These are phyloP conservation scores for Amphiura filiformis DNA, from an alignment of 35 echinoderm and acorn worm species.

Conservation along the genomic window DNA sequence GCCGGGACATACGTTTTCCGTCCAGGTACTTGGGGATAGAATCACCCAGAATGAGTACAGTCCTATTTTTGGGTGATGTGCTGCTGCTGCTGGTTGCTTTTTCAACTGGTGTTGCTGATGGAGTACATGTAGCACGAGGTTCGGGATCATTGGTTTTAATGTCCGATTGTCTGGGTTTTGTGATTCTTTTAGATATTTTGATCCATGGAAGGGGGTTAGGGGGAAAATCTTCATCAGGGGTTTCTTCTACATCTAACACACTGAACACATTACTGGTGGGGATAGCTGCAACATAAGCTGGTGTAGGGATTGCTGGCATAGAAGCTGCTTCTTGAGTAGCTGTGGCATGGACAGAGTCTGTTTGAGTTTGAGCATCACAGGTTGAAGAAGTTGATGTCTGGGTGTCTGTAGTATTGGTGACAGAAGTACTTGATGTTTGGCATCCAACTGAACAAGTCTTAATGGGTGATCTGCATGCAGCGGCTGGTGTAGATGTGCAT, in stretches of 20 bases:
- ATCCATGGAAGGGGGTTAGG: not conserved
- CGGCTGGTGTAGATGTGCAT: not conserved
- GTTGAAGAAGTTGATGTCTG: not conserved
- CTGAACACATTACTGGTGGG: not conserved
- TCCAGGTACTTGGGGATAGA: not conserved
- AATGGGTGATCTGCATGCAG: not conserved
- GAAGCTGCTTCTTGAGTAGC: too few relatives aligned
- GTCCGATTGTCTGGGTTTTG: too few relatives aligned
- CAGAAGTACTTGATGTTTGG: not conserved
- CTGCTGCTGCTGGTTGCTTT: not conserved
- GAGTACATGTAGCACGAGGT: not conserved
- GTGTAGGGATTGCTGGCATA: too few relatives aligned
- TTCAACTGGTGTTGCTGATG: not conserved
- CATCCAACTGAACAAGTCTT: not conserved
- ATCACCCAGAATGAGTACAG: not conserved
- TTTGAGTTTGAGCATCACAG: not conserved
- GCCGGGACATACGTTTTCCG: not conserved
- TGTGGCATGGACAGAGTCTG: not conserved
- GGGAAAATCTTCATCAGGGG: not conserved
- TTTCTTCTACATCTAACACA: not conserved
- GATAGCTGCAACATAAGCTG: not conserved
- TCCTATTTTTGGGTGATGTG: not conserved
- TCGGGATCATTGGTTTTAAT: not conserved
- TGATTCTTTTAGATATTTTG: not conserved
- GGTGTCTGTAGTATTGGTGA: not conserved